Percentiles rank a stretch among this genome's conserved stretches.
Conservation (phyloP, 1,140 invertebrate species). For the Chironomus tepperi region DNA sequence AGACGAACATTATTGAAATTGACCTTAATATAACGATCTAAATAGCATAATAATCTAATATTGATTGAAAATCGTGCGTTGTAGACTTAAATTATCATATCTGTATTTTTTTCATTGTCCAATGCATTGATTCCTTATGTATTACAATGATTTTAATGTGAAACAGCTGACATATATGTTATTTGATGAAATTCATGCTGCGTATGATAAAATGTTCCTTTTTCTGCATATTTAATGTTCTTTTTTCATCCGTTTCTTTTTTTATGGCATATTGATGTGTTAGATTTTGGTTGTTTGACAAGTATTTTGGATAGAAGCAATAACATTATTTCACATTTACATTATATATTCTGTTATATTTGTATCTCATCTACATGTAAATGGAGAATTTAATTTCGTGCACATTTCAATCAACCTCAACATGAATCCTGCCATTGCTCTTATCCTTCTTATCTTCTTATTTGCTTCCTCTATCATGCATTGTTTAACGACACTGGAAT, state of each 20-base stretch:
- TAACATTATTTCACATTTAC: too few species aligned
- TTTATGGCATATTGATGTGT: too few species aligned
- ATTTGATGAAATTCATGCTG: background rate
- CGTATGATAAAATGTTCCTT: constrained; percentile 31
- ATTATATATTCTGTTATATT: too few species aligned
- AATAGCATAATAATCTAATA: constrained; percentile 8
- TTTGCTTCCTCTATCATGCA: too few species aligned
- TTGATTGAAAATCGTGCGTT: constrained; percentile 1
- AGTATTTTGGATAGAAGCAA: too few species aligned
- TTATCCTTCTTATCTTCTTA: constrained; percentile 43
- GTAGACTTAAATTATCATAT: background rate
- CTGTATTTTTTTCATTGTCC: background rate
- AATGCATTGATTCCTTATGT: background rate
- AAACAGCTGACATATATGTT: background rate
- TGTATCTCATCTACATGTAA: too few species aligned
- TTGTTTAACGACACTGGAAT: background rate
- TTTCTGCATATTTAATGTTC: background rate
- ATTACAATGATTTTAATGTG: background rate
- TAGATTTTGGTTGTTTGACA: too few species aligned
- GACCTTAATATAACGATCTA: constrained; percentile 4
- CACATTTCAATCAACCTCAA: constrained; percentile 9
- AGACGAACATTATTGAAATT: background rate
- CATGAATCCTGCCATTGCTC: constrained; percentile 31
- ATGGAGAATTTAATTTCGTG: constrained; percentile 25
- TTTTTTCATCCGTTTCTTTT: constrained; percentile 28